Evolutionary conservation across 2,797 vertebrate genomes (phyloP).

Genomic region (Telmatherina bonti): DNA sequence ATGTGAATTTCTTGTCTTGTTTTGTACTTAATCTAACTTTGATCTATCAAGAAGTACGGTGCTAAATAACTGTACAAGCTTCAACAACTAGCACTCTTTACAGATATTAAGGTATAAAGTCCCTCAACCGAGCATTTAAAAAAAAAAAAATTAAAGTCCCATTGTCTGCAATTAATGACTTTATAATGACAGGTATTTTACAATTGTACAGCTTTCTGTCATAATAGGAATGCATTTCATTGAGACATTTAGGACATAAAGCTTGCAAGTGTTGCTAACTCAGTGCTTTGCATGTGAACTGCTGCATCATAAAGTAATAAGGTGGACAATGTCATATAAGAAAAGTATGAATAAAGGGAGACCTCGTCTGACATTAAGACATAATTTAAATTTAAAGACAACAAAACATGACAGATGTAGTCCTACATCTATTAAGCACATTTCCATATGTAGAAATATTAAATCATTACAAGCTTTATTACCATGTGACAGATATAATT

Average conservation of each 20-base stretch:
- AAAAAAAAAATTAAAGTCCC: no score
- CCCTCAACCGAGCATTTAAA: not conserved
- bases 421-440: not conserved
- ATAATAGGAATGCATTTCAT: not conserved
- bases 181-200: not conserved
- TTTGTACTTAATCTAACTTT: not conserved
- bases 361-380: not conserved
- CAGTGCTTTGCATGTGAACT: not conserved
- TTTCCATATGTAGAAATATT: slow-evolving; percentile 18
- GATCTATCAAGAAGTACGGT: not conserved
- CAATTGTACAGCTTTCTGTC: not conserved
- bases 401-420: not conserved
- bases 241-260: not conserved
- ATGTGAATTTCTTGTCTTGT: not conserved
- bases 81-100: slow-evolving; percentile 6
- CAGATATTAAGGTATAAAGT: slow-evolving; percentile 17
- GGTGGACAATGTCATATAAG: slow-evolving; percentile 12
- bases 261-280: not conserved
- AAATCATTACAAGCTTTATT: slow-evolving; percentile 34
- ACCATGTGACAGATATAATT: slow-evolving; percentile 44
- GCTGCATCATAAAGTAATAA: not conserved
- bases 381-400: no score
- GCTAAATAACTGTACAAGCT: slow-evolving; percentile 6
- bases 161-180: not conserved
- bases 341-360: not conserved